phyloP scores from a whole-genome alignment of 92 coral and sea anemone species.

The Isaurus tuberculatus region DNA sequence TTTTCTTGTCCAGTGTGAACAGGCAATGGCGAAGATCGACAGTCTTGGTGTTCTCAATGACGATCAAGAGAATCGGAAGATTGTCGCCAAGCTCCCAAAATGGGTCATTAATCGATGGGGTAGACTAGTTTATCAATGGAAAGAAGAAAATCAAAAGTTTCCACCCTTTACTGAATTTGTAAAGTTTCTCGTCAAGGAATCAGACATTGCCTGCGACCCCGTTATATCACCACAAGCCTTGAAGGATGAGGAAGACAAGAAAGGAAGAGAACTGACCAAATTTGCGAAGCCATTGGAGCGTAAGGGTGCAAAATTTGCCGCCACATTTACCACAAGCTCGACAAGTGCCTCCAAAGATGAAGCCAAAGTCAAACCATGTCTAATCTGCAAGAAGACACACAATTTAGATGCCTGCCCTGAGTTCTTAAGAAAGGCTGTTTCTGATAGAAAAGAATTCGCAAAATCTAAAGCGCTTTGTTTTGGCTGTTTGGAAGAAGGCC shows the following conservation, averaged over 20 bases:
- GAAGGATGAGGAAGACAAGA: slow-evolving; percentile 39
- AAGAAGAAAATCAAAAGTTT: slow-evolving; percentile 50
- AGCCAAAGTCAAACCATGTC: slow-evolving; percentile 47
- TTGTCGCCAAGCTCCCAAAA: slow-evolving; percentile 61
- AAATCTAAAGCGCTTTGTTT: slow-evolving; percentile 59
- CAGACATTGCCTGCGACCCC: slow-evolving; percentile 68
- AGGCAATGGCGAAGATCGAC: slow-evolving; percentile 51
- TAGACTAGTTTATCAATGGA: slow-evolving; percentile 54
- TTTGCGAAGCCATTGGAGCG: slow-evolving; percentile 1
- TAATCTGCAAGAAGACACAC: slow-evolving; percentile 46
- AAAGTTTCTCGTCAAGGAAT: slow-evolving; percentile 56
- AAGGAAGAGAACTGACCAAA: slow-evolving; percentile 30
- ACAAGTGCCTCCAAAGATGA: not conserved
- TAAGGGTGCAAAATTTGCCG: slow-evolving; percentile 22
- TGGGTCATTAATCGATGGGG: slow-evolving; percentile 63
- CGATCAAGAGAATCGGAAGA: slow-evolving; percentile 60
- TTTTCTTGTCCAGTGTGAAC: slow-evolving; percentile 63
- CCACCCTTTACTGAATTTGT: slow-evolving; percentile 62
- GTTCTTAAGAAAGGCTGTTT: slow-evolving; percentile 46
- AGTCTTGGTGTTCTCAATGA: slow-evolving; percentile 56
- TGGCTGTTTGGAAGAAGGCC: slow-evolving; percentile 68
- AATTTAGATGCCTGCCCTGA: slow-evolving; percentile 65
- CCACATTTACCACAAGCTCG: slow-evolving; percentile 39
- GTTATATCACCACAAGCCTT: slow-evolving; percentile 48
- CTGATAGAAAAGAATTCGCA: slow-evolving; percentile 67